Base-by-base conservation (phyloP, 2,113 vertebrate genomes). In the Paraplagusia blochii region DNA sequence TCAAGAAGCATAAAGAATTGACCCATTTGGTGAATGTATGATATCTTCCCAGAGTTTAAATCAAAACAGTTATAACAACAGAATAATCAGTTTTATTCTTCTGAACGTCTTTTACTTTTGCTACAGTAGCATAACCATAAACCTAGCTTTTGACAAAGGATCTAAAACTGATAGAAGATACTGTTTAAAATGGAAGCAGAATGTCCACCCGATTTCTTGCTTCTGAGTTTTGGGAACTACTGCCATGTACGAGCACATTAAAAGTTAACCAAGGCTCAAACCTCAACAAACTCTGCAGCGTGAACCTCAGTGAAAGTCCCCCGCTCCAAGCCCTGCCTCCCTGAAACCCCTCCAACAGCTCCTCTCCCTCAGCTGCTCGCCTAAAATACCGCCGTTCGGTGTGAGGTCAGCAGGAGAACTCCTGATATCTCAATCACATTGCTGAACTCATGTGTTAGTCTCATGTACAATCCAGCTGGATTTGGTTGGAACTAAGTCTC, bases 381-480 rank as follows among this genome's bases (percentile, higher is more conserved):
- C 66, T 54, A 53, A 38, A 79, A 66, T 54, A 77, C 75, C 34
- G 55, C 61, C 8, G 77, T 59, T 19, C 66, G 81, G 69, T 67
- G 76, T 82, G 65, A 36, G 80, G 76, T 85, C 81, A 79, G 81
- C 76, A 47, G 79, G 60, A 72, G 70, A 83, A 81, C 80, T 82
- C 79, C 79, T 84, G 83, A 81, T 82, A 80, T 69, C 69, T 70
- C 72, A n/a, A 63, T 79, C 82, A 79, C 82, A 67, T 81, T 74
- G 77, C 79, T 79, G 69, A 84, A 61, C 84, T 85, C 82, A 82
- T 85, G 84, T 88, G 82, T 84, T 80, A 78, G 80, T 83, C 86
- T 85, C 78, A 80, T 85, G 86, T 88, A 80, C 76, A 68, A 81
- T 83, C 84, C 85, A 87, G 77, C 82, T 88, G 87, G 86, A 89